phyloP scores from a whole-genome alignment of 2,113 vertebrate genomes.

The Ophiodon elongatus region DNA sequence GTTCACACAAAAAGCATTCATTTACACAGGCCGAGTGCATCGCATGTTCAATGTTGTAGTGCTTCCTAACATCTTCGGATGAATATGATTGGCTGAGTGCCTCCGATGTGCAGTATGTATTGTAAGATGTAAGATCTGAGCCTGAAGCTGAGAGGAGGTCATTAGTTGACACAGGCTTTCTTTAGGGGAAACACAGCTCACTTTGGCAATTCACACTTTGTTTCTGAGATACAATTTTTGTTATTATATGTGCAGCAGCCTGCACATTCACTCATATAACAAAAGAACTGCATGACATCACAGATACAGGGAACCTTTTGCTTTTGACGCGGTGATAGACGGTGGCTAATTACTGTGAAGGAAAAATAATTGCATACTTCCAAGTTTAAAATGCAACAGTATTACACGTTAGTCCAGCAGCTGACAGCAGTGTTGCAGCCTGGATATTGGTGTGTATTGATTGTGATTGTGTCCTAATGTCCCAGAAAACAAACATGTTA shows the following conservation, averaged over 20 bases:
- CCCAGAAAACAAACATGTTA: slow-evolving; percentile 33
- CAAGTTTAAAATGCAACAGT: not conserved
- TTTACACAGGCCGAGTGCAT: not conserved
- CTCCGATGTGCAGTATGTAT: not conserved
- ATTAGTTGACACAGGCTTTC: slow-evolving; percentile 1
- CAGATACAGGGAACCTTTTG: not conserved
- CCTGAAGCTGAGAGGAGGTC: slow-evolving; percentile 6
- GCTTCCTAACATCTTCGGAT: not conserved
- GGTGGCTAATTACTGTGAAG: not conserved
- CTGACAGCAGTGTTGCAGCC: slow-evolving; percentile 15
- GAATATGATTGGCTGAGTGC: slow-evolving; percentile 6
- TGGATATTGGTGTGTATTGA: slow-evolving; percentile 8
- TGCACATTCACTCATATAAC: not conserved
- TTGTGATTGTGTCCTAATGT: slow-evolving; percentile 27
- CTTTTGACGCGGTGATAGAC: not conserved
- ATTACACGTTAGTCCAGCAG: slow-evolving; percentile 24
- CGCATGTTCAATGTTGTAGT: not conserved
- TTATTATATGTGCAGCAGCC: slow-evolving; percentile 19
- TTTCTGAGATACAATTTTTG: slow-evolving; percentile 1
- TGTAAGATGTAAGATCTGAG: not conserved
- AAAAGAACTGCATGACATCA: not conserved
- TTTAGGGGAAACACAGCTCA: slow-evolving; percentile 18
- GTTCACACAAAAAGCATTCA: not conserved
- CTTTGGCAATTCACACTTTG: slow-evolving; percentile 24
- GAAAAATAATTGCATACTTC: slow-evolving; percentile 19